These are phyloP conservation scores for Timema cristinae DNA, from an alignment of 2,888 invertebrate species.

Conservation along the genomic window DNA sequence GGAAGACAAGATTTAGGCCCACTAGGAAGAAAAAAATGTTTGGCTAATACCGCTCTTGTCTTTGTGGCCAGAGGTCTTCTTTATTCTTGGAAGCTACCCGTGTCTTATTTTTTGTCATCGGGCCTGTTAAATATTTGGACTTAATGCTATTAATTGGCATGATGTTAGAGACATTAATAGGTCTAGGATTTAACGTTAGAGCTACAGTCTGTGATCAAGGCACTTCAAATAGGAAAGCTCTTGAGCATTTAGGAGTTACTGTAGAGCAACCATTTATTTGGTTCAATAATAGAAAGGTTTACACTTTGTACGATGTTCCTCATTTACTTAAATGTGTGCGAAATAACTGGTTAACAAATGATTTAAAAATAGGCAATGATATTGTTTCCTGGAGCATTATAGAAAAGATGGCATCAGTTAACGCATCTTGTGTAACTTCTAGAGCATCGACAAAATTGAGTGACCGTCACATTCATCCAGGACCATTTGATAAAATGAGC, in stretches of 20 bases:
- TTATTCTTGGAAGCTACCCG: conserved; percentile 35
- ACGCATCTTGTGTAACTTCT: not conserved
- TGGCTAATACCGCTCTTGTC: conserved; percentile 33
- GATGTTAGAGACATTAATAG: conserved; percentile 25
- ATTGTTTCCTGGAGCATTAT: conserved; percentile 24
- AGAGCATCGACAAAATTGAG: conserved; percentile 35
- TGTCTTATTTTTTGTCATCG: conserved; percentile 33
- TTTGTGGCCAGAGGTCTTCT: conserved; percentile 34
- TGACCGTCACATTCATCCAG: conserved; percentile 32
- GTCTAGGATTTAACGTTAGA: conserved; percentile 31
- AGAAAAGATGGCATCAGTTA: conserved; percentile 23
- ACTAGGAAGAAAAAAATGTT: conserved; percentile 27
- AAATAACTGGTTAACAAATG: conserved; percentile 31
- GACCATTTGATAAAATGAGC: conserved; percentile 34
- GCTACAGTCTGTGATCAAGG: conserved; percentile 34
- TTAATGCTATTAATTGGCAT: conserved; percentile 27
- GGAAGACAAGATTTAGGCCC: conserved; percentile 34
- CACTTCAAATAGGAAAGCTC: conserved; percentile 31
- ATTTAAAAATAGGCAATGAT: conserved; percentile 25
- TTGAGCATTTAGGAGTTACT: conserved; percentile 31
- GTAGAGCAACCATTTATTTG: conserved; percentile 29
- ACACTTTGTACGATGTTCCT: conserved; percentile 32
- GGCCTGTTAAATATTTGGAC: conserved; percentile 23
- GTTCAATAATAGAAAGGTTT: conserved; percentile 28
- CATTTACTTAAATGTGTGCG: conserved; percentile 33